Evolutionary conservation across 2,797 vertebrate species (phyloP), one percentile per base, ranked within the genome.

Genomic region (Pseudotriccus pelzelni): DNA sequence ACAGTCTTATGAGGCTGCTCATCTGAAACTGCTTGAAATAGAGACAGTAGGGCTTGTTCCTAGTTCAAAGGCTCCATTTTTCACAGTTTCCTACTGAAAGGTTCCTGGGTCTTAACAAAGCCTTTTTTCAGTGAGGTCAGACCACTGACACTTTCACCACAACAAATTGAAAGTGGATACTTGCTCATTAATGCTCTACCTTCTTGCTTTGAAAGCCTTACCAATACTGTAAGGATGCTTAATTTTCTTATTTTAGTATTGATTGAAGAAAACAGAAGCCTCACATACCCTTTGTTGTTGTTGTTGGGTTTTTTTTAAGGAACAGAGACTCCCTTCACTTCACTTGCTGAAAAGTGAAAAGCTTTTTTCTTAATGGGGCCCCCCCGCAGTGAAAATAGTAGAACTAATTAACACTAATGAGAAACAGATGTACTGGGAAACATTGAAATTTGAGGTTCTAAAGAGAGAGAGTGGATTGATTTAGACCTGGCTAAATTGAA

Each of bases 391-490:
- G 92, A 94, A 84, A 96, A 87, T 19, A 58, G 49, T 90, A 15
- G 52, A 84, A 78, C 79, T 96, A 87, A 95, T 93, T 94, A 93
- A 62, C 49, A 32, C 68, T 93, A 89, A 96, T 89, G 84, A 92
- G 81, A 75, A 94, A 64, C 93, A 97, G 93, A 89, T 93, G 78
- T 70, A 74, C 47, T 82, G 77, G 63, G 73, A 70, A 62, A 28
- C 90, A 72, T 36, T 86, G 92, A 76, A 89, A 80, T 66, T 56
- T 80, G 49, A 67, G 47, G 52, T 89, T 96, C 85, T 78, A 85
- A 67, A 87, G 75, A 79, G 58, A 83, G 91, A 78, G 74, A 69
- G 83, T 87, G 60, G 64, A 72, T 92, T 94, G 90, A 90, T 94
- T 79, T 87, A 84, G 81, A 20, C 60, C 75, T 75, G 69, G 60